Evolutionary conservation across 2,797 vertebrate genomes (phyloP).

Genomic region (Alca torda): DNA sequence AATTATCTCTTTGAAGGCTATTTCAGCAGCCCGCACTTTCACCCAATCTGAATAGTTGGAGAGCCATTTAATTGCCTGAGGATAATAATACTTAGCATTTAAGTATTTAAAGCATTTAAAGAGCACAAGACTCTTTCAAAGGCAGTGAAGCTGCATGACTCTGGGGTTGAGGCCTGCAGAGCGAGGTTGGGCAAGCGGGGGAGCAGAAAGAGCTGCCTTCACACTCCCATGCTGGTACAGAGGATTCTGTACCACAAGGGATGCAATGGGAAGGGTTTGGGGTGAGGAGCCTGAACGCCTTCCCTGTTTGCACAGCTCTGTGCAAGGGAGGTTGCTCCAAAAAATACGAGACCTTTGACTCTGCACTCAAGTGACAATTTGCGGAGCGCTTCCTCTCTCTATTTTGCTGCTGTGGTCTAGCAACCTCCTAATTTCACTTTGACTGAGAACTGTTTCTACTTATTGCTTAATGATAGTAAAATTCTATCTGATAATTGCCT

Average conservation of each 20-base stretch:
- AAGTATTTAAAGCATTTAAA: not conserved
- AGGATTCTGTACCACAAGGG: not conserved
- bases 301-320: not conserved
- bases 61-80: not conserved
- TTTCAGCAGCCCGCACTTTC: not conserved
- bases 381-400: not conserved
- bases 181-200: not conserved
- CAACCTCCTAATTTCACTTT: not conserved
- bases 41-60: not conserved
- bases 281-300: not conserved
- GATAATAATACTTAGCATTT: not conserved
- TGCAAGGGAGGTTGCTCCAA: accelerated
- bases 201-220: not conserved
- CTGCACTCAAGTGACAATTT: not conserved
- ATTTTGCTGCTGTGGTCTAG: not conserved
- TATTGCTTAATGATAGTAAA: not conserved
- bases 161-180: not conserved
- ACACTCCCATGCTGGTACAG: not conserved
- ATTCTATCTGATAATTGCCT: not conserved
- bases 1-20: not conserved
- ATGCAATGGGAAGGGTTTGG: not conserved
- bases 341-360: not conserved
- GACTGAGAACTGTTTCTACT: not conserved
- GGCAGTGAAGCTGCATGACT: not conserved
- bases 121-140: not conserved